Conservation (phyloP, 2,888 invertebrate genomes). For the Chrysina gloriosa region DNA sequence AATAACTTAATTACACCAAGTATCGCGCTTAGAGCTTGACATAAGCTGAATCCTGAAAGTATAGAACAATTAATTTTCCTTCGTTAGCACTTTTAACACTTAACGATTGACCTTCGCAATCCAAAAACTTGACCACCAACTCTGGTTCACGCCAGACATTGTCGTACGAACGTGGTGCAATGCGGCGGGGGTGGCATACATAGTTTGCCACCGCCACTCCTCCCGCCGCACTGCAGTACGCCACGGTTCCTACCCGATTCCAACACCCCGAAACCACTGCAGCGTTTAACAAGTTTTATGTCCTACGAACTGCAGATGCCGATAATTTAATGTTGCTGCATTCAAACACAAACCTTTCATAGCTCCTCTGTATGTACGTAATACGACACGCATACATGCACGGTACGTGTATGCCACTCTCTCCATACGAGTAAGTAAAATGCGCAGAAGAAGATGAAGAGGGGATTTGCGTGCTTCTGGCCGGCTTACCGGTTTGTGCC, state of each 20-base stretch:
- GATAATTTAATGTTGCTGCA: conserved; percentile 33
- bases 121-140: background rate
- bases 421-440: no score
- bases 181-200: conserved; percentile 36
- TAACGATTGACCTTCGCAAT: no score
- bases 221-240: conserved; percentile 34
- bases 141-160: conserved; percentile 2
- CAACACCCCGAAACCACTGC: conserved; percentile 11
- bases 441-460: no score
- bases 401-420: no score
- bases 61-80: no score
- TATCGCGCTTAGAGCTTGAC: no score
- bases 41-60: no score
- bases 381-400: background rate
- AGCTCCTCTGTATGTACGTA: background rate
- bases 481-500: no score
- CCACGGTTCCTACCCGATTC: background rate
- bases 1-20: no score
- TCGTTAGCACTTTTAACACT: no score
- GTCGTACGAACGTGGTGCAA: conserved; percentile 25
- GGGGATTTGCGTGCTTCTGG: no score
- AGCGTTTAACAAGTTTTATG: conserved; percentile 34
- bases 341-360: conserved; percentile 6
- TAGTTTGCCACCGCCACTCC: background rate
- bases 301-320: conserved; percentile 26